These are phyloP conservation scores for Petromus typicus DNA, from an alignment of 2,113 vertebrate species.

Conservation along the genomic window DNA sequence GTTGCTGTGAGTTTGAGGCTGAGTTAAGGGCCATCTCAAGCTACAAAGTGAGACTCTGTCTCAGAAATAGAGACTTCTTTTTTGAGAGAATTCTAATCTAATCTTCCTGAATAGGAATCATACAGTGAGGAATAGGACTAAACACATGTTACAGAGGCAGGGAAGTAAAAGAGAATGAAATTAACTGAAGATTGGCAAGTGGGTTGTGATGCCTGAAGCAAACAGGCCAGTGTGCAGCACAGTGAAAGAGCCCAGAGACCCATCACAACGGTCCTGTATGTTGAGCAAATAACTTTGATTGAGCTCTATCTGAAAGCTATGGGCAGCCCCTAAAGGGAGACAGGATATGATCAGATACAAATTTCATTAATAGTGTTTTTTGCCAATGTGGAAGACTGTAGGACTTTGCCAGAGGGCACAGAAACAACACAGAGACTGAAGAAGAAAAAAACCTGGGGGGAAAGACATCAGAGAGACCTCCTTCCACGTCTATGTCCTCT, in stretches of 20 bases:
- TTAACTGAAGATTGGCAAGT: neutral
- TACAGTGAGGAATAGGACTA: slow-evolving; percentile 14
- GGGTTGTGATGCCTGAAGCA: neutral
- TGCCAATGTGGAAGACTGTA: neutral
- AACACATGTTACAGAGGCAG: neutral
- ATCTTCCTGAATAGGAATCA: slow-evolving; percentile 36
- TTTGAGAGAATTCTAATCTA: slow-evolving; percentile 21
- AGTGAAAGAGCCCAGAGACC: neutral
- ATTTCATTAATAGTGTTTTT: neutral
- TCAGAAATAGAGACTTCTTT: neutral
- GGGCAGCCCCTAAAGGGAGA: neutral
- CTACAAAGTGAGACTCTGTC: too few relatives aligned
- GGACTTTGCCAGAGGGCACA: neutral
- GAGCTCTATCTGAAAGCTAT: neutral
- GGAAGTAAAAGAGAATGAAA: neutral
- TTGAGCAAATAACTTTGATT: neutral
- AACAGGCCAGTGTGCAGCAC: neutral
- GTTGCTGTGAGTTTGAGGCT: too few relatives aligned
- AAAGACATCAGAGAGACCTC: neutral
- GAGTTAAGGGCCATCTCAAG: too few relatives aligned
- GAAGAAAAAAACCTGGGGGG: neutral
- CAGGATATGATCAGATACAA: neutral
- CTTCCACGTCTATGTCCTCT: neutral
- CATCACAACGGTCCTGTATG: fast-evolving
- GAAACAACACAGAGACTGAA: neutral